phyloP scores from a whole-genome alignment of 1,140 invertebrate species.

The Caenorhabditis inopinata region DNA sequence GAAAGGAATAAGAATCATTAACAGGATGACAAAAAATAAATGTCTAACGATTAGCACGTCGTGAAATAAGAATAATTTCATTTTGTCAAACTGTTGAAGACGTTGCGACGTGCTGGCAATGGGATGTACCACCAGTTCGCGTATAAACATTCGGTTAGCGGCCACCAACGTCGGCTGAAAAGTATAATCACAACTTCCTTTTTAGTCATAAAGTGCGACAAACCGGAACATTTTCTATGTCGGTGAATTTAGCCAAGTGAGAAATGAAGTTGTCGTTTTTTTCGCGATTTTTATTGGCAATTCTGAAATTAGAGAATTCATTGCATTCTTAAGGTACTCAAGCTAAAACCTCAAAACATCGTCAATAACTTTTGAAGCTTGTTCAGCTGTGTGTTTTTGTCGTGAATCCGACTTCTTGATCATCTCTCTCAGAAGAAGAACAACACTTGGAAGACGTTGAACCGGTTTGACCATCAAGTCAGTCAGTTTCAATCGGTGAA shows the following conservation, averaged over 20 bases:
- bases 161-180: conserved; percentile 45
- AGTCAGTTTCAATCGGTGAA: conserved; percentile 86
- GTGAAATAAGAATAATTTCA: conserved; percentile 43
- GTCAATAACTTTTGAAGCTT: conserved; percentile 81
- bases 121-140: conserved; percentile 36
- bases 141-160: conserved; percentile 27
- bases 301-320: conserved; percentile 32
- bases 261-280: conserved; percentile 42
- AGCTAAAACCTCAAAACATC: conserved; percentile 89
- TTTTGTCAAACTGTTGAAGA: background rate
- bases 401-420: conserved; percentile 83
- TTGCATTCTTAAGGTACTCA: too few relatives aligned
- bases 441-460: conserved; percentile 90
- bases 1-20: background rate
- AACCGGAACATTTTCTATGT: conserved; percentile 51
- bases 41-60: conserved; percentile 45
- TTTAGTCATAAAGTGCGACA: too few relatives aligned
- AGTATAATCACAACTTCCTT: background rate
- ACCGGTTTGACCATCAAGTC: conserved; percentile 93
- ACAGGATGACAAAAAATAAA: background rate
- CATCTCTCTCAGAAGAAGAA: conserved; percentile 87
- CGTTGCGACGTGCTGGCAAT: conserved; percentile 25
- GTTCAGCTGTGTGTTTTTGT: conserved; percentile 79
- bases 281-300: conserved; percentile 41
- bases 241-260: conserved; percentile 29